Evolutionary conservation across 2,113 vertebrate genomes (phyloP), one percentile per base, ranked within the genome.

Genomic region (Pollimyrus isidori): DNA sequence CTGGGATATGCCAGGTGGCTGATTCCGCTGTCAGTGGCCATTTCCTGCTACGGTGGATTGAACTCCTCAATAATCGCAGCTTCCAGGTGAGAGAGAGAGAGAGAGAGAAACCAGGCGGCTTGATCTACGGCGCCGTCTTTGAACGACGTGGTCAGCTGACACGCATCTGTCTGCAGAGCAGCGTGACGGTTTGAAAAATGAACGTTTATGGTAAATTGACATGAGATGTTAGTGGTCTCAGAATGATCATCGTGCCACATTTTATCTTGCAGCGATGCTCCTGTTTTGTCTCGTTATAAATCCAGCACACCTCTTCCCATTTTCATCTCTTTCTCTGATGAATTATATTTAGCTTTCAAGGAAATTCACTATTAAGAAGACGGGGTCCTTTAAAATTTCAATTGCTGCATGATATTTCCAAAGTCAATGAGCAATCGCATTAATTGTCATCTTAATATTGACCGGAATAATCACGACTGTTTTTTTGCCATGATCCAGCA

Each of bases 1-100:
- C 93, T 97, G 85, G 94, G 96, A 80, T 96, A 94, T 92, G 95
- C 88, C 21, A 94, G 95, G 15, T 97, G 96, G 96, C 91, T 97
- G 46, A 96, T 97, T 80, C 96, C 96, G 7, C 91, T 97, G 39
- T 94, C 96, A 46, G 96, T 97, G 91, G 96, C 96, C 49, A 96
- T 97, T 90, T 97, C 96, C 65, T 97, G 96, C 90, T 97, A 96
- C 0, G 96, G 96, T 50, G 95, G 96, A n/a, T 93, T 97, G 58
- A 97, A 97, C 92, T 97, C 96, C 35, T 96, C 96, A 21, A 96
- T 97, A 91, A 97, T 97, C 17, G 94, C 96, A 76, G 94, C 95
- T n/a, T 97, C 96, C 87, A 96, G 96, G 96, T 97, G 9, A 76
- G 92, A 86, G 9, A 76, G 92, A 86, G 80, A 50, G 26, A 7